Evolutionary conservation across 2,888 invertebrate genomes (phyloP).

Genomic region (Leptinotarsa rubiginosa): DNA sequence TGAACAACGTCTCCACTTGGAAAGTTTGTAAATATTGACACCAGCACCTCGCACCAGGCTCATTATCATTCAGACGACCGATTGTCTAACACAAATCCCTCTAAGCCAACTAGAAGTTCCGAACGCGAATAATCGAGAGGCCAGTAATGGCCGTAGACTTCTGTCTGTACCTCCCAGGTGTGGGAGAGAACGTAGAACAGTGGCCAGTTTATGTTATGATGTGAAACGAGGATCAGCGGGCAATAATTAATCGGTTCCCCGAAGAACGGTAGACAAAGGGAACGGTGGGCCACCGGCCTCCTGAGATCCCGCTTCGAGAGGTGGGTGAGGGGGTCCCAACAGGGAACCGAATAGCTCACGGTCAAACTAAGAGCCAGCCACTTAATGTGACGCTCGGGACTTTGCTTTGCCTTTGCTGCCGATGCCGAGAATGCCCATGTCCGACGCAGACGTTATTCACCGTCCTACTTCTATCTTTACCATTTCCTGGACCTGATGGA

Average conservation of each 20-base stretch:
- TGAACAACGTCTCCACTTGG: too few species aligned
- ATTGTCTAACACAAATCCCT: slow-evolving; percentile 1
- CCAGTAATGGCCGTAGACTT: not conserved
- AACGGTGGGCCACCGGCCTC: slow-evolving; percentile 62
- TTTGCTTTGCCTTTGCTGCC: slow-evolving; percentile 46
- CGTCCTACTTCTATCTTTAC: slow-evolving; percentile 43
- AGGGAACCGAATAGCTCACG: slow-evolving; percentile 66
- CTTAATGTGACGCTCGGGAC: slow-evolving; percentile 68
- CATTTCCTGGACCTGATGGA: slow-evolving; percentile 44
- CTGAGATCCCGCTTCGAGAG: slow-evolving; percentile 60
- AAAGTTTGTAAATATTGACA: too few species aligned
- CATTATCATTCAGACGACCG: slow-evolving; percentile 1
- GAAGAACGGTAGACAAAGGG: slow-evolving; percentile 64
- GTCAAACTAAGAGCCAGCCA: slow-evolving; percentile 68
- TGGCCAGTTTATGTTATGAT: slow-evolving; percentile 60
- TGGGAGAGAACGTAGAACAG: slow-evolving; percentile 19
- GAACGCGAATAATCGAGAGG: slow-evolving; percentile 6
- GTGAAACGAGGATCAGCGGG: slow-evolving; percentile 61
- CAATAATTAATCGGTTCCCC: slow-evolving; percentile 67
- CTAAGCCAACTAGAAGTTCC: slow-evolving; percentile 1
- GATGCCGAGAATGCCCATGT: slow-evolving; percentile 41
- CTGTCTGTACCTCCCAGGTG: slow-evolving; percentile 31
- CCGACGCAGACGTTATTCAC: slow-evolving; percentile 45
- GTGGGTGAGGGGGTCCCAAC: slow-evolving; percentile 55
- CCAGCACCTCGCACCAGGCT: not conserved